A percentile compares a stretch with the other conserved stretches of the same genome.
These are phyloP conservation scores for Cydia pomonella DNA, from an alignment of 1,140 invertebrate genomes.

Conservation along the genomic window DNA sequence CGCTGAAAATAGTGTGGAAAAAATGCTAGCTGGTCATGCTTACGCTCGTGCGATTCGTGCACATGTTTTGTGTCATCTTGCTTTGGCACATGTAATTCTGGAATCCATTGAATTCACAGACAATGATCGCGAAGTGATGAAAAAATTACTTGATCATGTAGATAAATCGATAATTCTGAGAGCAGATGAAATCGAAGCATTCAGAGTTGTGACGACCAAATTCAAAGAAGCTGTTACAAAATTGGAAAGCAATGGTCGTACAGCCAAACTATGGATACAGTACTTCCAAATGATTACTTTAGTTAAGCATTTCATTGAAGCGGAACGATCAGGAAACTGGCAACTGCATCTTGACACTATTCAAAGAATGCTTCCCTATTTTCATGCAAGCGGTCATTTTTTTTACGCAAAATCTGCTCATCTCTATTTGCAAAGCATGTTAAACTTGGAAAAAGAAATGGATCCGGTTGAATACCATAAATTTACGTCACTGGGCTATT, in stretches of 20 bases:
- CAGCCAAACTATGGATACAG: slow-evolving; percentile 70
- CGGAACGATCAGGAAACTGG: slow-evolving; percentile 64
- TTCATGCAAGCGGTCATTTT: slow-evolving; percentile 74
- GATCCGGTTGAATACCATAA: slow-evolving; percentile 56
- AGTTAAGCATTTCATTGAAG: slow-evolving; percentile 62
- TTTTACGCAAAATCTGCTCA: slow-evolving; percentile 73
- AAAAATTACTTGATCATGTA: too few species aligned
- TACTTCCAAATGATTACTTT: slow-evolving; percentile 70
- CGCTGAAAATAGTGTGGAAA: slow-evolving; percentile 59
- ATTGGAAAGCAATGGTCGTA: slow-evolving; percentile 58
- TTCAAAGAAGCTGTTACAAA: too few species aligned
- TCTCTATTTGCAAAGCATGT: slow-evolving; percentile 74
- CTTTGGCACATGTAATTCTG: slow-evolving; percentile 54
- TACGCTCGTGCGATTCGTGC: slow-evolving; percentile 59
- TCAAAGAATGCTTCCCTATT: slow-evolving; percentile 70
- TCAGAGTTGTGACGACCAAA: too few species aligned
- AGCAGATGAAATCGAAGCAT: too few species aligned
- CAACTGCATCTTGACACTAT: slow-evolving; percentile 59
- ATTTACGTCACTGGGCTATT: slow-evolving; percentile 57
- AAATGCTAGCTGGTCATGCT: slow-evolving; percentile 62
- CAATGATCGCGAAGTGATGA: slow-evolving; percentile 50
- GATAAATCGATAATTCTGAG: too few species aligned
- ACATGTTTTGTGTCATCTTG: slow-evolving; percentile 57
- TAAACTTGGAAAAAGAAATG: slow-evolving; percentile 46
- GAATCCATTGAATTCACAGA: slow-evolving; percentile 47